Conservation (phyloP, 2,113 vertebrate genomes). For the Beaufortia kweichowensis region DNA sequence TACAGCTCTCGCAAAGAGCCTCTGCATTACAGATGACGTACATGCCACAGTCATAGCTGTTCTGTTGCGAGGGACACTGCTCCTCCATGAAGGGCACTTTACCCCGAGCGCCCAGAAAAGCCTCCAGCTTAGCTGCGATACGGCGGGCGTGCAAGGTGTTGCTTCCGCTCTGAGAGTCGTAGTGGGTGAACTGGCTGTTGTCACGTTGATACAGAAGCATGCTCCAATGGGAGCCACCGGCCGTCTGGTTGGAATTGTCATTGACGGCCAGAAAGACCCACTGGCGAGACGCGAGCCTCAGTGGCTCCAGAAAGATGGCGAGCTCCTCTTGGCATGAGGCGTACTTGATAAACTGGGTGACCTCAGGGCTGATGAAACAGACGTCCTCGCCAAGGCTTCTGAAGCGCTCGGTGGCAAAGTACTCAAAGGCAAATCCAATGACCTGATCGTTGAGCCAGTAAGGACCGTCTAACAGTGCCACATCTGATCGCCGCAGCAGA, state of each 20-base stretch:
- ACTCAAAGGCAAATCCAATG: constrained; percentile 96
- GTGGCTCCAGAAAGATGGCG: constrained; percentile 86
- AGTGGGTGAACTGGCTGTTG: constrained; percentile 84
- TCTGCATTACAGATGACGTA: constrained; percentile 93
- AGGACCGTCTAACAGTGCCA: constrained; percentile 87
- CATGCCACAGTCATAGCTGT: constrained; percentile 99
- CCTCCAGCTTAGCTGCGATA: constrained; percentile 83
- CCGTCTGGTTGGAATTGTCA: constrained; percentile 87
- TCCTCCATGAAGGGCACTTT: constrained; percentile 83
- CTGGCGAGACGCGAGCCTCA: constrained; percentile 78
- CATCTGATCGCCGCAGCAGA: constrained; percentile 86
- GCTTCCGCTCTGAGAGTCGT: constrained; percentile 88
- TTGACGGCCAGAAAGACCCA: constrained; percentile 92
- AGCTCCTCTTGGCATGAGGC: constrained; percentile 83
- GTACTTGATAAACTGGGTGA: constrained; percentile 97
- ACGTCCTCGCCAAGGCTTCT: constrained; percentile 70
- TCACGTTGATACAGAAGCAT: constrained; percentile 85
- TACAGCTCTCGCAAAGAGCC: constrained; percentile 80
- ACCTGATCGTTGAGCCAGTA: constrained; percentile 95
- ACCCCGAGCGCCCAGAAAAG: constrained; percentile 75
- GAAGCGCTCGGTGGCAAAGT: constrained; percentile 83
- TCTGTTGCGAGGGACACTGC: constrained; percentile 87
- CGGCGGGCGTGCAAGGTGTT: constrained; percentile 86
- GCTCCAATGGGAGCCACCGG: constrained; percentile 96
- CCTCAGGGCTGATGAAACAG: constrained; percentile 91